phyloP scores from a whole-genome alignment of 2,113 vertebrate genomes.

The Pseudopodoces humilis region DNA sequence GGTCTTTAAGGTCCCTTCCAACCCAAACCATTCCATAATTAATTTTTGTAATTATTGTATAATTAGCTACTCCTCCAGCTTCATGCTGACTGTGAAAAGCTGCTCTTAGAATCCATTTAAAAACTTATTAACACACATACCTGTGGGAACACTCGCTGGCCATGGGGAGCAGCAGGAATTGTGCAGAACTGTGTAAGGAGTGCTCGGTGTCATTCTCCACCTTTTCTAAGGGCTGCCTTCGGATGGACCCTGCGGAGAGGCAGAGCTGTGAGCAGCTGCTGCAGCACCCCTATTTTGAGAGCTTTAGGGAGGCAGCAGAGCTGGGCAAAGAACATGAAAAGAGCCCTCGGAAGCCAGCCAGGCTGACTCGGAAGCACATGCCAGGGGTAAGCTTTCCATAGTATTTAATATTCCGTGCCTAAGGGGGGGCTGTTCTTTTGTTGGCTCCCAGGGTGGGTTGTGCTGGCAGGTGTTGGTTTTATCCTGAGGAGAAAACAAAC shows the following conservation, averaged over 20 bases:
- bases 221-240: slow-evolving; percentile 82
- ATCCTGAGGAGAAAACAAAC: background rate
- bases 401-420: fast-evolving
- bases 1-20: background rate
- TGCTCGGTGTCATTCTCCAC: background rate
- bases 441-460: background rate
- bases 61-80: background rate
- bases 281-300: slow-evolving; percentile 88
- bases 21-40: background rate
- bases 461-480: background rate
- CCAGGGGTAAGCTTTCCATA: slow-evolving; percentile 75
- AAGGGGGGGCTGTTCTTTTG: fast-evolving
- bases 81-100: background rate
- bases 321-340: slow-evolving; percentile 73
- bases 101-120: background rate
- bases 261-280: slow-evolving; percentile 88
- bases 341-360: slow-evolving; percentile 66
- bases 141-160: fast-evolving
- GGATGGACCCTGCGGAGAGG: slow-evolving; percentile 88
- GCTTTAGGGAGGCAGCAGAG: slow-evolving; percentile 74
- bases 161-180: background rate
- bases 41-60: background rate
- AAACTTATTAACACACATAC: fast-evolving
- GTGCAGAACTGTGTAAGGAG: background rate
- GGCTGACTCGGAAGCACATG: slow-evolving; percentile 77